These are phyloP conservation scores for Phania funesta DNA, from an alignment of 2,888 invertebrate species.

Conservation along the genomic window DNA sequence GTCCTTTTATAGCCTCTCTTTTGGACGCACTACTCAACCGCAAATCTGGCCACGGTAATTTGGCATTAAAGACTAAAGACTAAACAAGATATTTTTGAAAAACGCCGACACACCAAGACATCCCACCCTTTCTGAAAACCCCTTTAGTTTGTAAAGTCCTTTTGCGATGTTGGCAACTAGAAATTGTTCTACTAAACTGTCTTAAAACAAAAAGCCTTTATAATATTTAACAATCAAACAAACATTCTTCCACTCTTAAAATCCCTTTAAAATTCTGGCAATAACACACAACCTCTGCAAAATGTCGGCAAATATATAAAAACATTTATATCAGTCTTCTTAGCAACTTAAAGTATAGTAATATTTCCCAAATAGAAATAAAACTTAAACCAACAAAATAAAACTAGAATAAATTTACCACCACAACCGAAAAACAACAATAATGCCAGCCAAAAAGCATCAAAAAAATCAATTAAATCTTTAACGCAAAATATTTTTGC, in stretches of 20 bases:
- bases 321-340: constrained; percentile 10
- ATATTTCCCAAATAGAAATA: background rate
- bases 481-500: constrained; percentile 51
- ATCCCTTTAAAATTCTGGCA: background rate
- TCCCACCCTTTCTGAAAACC: too few species aligned
- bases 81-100: too few species aligned
- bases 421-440: constrained; percentile 42
- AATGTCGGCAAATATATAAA: background rate
- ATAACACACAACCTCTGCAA: background rate
- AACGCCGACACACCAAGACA: too few species aligned
- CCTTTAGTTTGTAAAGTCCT: too few species aligned
- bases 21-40: too few species aligned
- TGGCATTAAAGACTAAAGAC: too few species aligned
- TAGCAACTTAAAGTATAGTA: constrained; percentile 18
- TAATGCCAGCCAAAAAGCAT: constrained; percentile 42
- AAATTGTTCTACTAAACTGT: too few species aligned
- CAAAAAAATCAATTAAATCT: constrained; percentile 61
- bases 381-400: constrained; percentile 26
- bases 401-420: constrained; percentile 32
- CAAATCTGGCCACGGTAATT: too few species aligned
- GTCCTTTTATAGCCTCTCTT: too few species aligned
- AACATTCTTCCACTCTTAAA: background rate
- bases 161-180: too few species aligned
- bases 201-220: too few species aligned
- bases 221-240: too few species aligned